Conservation (phyloP, 2,797 vertebrate species). For the Pterois miles region DNA sequence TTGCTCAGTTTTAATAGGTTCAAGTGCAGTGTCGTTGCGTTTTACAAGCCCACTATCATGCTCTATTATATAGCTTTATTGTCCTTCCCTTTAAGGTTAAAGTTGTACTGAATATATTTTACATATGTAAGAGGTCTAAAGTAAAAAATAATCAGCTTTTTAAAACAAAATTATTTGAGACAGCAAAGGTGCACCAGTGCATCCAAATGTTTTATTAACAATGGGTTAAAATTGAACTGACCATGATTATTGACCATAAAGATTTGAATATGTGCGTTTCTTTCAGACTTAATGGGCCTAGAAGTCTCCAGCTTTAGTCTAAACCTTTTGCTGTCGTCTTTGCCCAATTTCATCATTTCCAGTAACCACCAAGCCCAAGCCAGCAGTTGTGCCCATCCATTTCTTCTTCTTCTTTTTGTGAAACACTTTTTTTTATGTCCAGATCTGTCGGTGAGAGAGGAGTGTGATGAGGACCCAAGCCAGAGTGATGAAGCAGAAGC, state of each 20-base stretch:
- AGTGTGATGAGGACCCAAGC: conserved; percentile 86
- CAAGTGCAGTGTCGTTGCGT: not conserved
- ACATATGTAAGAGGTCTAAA: not conserved
- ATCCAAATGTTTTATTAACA: not conserved
- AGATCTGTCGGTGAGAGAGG: conserved; percentile 88
- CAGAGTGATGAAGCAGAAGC: conserved; percentile 89
- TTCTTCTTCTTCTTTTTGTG: not conserved
- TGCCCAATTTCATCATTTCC: not conserved
- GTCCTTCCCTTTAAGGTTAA: not conserved
- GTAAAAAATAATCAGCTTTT: not conserved
- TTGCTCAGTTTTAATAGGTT: conserved; percentile 30
- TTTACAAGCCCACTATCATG: not conserved
- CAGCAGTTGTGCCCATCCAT: not conserved
- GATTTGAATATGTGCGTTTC: too few species aligned
- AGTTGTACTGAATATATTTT: conserved; percentile 2
- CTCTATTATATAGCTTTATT: not conserved
- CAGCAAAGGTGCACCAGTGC: not conserved
- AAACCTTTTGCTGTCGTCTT: not conserved
- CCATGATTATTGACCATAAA: too few species aligned
- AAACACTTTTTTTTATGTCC: conserved; percentile 15
- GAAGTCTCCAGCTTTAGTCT: too few species aligned
- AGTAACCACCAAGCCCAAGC: not conserved
- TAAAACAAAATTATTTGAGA: conserved; percentile 9
- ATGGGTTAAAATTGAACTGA: not conserved
- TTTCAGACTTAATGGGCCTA: not conserved